A percentile compares a stretch with the other conserved stretches of the same genome.
Conservation (phyloP, 2,113 vertebrate species). For the Pongo pygmaeus region DNA sequence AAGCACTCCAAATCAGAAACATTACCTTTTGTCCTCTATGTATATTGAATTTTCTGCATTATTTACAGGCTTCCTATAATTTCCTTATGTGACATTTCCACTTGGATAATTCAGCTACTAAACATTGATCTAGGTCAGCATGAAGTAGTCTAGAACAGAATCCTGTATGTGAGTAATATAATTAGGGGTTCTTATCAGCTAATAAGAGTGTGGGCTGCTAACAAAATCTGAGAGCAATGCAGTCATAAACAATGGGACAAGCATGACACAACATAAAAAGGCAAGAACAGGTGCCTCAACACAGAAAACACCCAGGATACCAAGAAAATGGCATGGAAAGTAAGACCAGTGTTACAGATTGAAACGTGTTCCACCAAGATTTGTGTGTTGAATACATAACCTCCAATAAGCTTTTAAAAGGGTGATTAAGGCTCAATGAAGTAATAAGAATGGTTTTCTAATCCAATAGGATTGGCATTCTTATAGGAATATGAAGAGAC, state of each 20-base stretch:
- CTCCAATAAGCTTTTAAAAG: not conserved
- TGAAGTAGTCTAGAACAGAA: not conserved
- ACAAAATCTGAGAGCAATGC: not conserved
- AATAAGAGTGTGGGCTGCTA: not conserved
- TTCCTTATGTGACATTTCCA: not conserved
- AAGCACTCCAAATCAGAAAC: not conserved
- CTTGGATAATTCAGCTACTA: not conserved
- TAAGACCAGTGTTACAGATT: not conserved
- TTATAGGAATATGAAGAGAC: not conserved
- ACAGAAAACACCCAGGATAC: not conserved
- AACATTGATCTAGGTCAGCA: not conserved
- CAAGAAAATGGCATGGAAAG: not conserved
- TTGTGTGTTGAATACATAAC: not conserved
- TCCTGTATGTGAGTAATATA: not conserved
- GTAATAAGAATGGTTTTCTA: not conserved
- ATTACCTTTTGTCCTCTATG: not conserved
- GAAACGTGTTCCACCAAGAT: not conserved
- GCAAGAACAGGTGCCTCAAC: not conserved
- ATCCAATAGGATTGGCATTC: not conserved
- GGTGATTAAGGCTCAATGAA: not conserved
- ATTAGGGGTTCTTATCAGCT: not conserved
- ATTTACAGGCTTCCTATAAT: not conserved
- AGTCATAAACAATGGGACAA: not conserved
- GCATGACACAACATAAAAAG: not conserved
- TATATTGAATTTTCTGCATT: not conserved